Percentiles rank a stretch among this genome's conserved stretches.
These are phyloP conservation scores for Dioctria linearis DNA, from an alignment of 2,888 invertebrate species.

Conservation along the genomic window DNA sequence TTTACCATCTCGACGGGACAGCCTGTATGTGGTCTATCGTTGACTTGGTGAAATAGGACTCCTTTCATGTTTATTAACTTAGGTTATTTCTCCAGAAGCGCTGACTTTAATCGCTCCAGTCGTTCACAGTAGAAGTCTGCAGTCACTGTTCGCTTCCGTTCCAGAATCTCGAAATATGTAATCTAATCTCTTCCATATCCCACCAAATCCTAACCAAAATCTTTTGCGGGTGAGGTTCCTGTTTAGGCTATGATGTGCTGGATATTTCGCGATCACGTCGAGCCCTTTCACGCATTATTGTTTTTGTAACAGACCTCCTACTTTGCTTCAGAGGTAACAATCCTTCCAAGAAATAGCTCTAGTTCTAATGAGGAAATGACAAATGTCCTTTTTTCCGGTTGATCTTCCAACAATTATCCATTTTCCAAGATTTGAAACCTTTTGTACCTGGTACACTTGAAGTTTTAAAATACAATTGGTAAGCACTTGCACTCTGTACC, in stretches of 20 bases:
- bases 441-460: no score
- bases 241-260: neutral
- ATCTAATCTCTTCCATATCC: neutral
- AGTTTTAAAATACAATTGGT: no score
- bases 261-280: neutral
- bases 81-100: neutral
- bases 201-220: neutral
- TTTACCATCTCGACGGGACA: no score
- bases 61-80: neutral
- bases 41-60: neutral
- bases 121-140: neutral
- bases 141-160: neutral
- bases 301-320: no score
- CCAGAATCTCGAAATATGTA: neutral
- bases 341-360: neutral
- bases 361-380: neutral
- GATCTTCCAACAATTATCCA: neutral
- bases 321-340: neutral
- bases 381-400: neutral
- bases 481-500: neutral
- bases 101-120: neutral
- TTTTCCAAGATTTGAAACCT: neutral
- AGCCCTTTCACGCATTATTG: no score
- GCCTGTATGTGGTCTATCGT: neutral
- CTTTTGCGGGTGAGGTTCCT: neutral